Percentiles rank a stretch among this genome's conserved stretches.
phyloP scores from a whole-genome alignment of 2,113 vertebrate genomes.

The Ceyx cyanopectus region DNA sequence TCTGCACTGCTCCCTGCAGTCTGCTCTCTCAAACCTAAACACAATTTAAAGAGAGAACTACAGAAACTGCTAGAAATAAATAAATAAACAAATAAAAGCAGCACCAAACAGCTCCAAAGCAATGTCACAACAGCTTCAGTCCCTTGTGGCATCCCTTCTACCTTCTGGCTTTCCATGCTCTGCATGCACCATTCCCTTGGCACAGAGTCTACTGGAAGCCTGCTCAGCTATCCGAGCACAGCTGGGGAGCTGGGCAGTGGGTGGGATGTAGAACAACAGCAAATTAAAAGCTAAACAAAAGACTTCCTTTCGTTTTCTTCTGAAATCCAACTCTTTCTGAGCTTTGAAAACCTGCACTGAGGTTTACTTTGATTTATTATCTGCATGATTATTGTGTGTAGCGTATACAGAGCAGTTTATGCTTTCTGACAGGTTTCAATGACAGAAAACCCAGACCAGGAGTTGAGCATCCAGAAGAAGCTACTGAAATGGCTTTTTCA shows the following conservation, averaged over 20 bases:
- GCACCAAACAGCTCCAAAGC: not conserved
- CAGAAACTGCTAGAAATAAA: not conserved
- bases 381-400: not conserved
- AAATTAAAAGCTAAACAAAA: not conserved
- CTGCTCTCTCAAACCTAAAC: not conserved
- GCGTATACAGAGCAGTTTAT: not conserved
- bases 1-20: not conserved
- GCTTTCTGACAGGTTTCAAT: not conserved
- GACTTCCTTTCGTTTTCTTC: not conserved
- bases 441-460: constrained; percentile 27
- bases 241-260: not conserved
- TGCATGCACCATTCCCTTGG: not conserved
- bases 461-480: not conserved
- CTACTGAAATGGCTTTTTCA: not conserved
- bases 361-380: not conserved
- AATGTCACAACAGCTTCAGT: not conserved
- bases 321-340: not conserved
- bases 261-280: not conserved
- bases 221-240: not conserved
- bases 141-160: not conserved
- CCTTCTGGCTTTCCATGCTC: not conserved
- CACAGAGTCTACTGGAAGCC: not conserved
- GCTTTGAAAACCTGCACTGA: not conserved
- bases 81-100: not conserved
- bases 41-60: not conserved